A percentile compares a stretch with the other conserved stretches of the same genome.
Conservation (phyloP, 2,113 vertebrate genomes). For the Coryphaenoides rupestris region DNA sequence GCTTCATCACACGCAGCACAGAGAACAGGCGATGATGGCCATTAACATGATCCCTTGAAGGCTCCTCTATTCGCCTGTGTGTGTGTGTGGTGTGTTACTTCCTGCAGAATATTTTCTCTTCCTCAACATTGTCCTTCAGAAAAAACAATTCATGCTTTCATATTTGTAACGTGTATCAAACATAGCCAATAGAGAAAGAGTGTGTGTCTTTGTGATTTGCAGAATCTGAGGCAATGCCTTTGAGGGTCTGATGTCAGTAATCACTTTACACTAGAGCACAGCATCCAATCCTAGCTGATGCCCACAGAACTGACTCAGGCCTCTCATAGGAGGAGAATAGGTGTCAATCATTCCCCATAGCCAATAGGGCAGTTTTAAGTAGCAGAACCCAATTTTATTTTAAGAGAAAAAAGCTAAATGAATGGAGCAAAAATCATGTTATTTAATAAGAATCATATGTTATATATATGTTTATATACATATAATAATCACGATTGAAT, state of each 20-base stretch:
- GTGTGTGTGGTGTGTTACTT: too few relatives aligned
- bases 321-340: constrained; percentile 44
- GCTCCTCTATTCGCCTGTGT: constrained; percentile 8
- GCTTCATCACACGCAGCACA: constrained; percentile 15
- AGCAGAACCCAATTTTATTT: too few relatives aligned
- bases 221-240: constrained; percentile 28
- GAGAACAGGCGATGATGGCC: constrained; percentile 38
- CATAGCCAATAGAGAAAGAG: not conserved
- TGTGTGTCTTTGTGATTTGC: constrained; percentile 20
- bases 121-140: not conserved
- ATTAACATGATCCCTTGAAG: constrained; percentile 58
- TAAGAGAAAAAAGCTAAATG: not conserved
- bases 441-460: too few relatives aligned
- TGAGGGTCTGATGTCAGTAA: constrained; percentile 42
- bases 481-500: too few relatives aligned
- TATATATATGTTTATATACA: too few relatives aligned
- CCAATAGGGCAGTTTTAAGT: constrained; percentile 34
- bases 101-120: constrained; percentile 1
- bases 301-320: constrained; percentile 32
- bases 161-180: constrained; percentile 1
- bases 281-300: constrained; percentile 44
- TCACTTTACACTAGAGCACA: constrained; percentile 36
- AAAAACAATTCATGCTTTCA: not conserved
- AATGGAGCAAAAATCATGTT: too few relatives aligned
- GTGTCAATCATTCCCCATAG: constrained; percentile 42